phyloP scores from a whole-genome alignment of 35 echinoderm and acorn worm species.

The Ophioderma brevispina region DNA sequence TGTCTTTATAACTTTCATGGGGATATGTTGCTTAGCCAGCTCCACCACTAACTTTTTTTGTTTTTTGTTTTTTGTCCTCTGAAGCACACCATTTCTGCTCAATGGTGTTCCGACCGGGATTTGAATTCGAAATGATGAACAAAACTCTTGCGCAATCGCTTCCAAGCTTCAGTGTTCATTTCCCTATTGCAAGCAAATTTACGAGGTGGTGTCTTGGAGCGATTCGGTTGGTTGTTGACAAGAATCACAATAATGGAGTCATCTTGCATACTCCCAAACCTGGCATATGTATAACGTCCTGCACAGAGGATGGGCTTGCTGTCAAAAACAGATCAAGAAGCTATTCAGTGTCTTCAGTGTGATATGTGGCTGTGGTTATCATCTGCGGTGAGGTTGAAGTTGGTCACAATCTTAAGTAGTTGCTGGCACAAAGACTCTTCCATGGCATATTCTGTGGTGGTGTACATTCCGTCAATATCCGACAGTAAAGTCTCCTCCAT shows the following conservation, averaged over 20 bases:
- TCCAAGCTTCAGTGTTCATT: background rate
- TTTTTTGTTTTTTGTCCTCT: too few species aligned
- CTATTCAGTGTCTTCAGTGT: conserved; percentile 20
- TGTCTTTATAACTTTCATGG: conserved; percentile 30
- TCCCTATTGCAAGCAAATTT: background rate
- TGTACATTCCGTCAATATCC: conserved; percentile 17
- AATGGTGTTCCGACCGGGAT: background rate
- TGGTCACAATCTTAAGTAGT: conserved; percentile 14
- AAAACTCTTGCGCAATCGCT: background rate
- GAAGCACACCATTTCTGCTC: conserved; percentile 27
- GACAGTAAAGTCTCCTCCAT: background rate
- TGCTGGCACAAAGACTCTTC: conserved; percentile 26
- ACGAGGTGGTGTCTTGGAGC: background rate
- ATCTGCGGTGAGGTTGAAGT: conserved; percentile 24
- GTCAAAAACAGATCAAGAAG: background rate
- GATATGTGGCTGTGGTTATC: background rate
- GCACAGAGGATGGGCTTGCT: conserved; percentile 12
- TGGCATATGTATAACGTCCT: conserved; percentile 35
- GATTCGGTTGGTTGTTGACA: conserved; percentile 19
- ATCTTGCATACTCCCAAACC: conserved; percentile 44
- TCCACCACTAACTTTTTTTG: too few species aligned
- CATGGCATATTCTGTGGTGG: conserved; percentile 9
- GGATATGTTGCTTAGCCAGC: conserved; percentile 18
- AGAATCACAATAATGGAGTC: conserved; percentile 20
- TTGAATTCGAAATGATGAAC: background rate